Evolutionary conservation across 2,113 vertebrate genomes (phyloP), one percentile per base, ranked within the genome.

Genomic region (Thinocorus orbignyianus): DNA sequence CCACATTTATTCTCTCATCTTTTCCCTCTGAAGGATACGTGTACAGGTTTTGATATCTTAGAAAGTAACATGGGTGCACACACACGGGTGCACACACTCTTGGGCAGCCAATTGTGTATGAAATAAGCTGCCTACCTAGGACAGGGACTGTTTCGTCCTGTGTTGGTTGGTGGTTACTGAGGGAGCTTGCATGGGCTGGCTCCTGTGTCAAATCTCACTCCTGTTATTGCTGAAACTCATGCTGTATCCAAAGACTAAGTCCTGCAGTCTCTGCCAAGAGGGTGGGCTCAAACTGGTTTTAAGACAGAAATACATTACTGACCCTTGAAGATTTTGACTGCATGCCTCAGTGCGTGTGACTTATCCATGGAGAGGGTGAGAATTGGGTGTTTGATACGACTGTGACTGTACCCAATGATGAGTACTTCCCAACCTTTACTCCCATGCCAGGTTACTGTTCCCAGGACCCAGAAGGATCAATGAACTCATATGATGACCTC

Each of bases 11-110:
- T 80, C 42, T 52, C 11, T 77, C 37, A 30, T 61, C 33, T 71
- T 81, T 90, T 76, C 15, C 11, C 23, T 24, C 7, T n/a, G 30
- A 84, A 84, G 6, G 14, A 35, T 31, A 41, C 1, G 4, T 19
- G 14, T 9, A 14, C 41, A 22, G 6, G 24, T 42, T 93, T 60
- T 39, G 12, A 4, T 42, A 44, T 30, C 52, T 81, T 46, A 48
- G 62, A 81, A 81, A 79, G 18, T 17, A 60, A 5, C 15, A 65
- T 3, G 6, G 0, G 1, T 5, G 11, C 17, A 6, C 10, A 17
- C 25, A 22, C 7, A 17, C 10, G 39, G 7, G 2, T 7, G 5
- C 10, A 44, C 25, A 54, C 37, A 3, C 16, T 46, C 22, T 17
- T 48, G 9, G 31, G 15, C 30, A n/a, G 30, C 18, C 49, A 49